Evolutionary conservation across 1,140 invertebrate species (phyloP).

Genomic region (Doryteuthis pealeii): DNA sequence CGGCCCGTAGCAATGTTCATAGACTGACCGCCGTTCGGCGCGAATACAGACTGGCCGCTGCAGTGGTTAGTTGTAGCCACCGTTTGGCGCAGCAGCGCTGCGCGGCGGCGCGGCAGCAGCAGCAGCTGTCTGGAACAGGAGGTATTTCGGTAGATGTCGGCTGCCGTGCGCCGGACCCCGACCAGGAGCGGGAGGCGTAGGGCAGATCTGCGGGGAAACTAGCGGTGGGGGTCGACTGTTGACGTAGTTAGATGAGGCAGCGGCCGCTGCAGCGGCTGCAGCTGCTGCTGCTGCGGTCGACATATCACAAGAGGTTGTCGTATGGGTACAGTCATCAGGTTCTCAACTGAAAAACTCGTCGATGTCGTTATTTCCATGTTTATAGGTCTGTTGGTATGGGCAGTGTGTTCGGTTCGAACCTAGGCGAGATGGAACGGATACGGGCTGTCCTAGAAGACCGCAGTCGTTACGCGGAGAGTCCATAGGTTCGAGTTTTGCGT

Average conservation of each 20-base stretch:
- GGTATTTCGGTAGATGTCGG: slow-evolving; percentile 44
- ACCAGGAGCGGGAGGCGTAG: slow-evolving; percentile 32
- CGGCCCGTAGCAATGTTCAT: slow-evolving; percentile 19
- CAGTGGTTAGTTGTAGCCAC: slow-evolving; percentile 17
- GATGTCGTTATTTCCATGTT: slow-evolving; percentile 30
- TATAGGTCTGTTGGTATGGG: slow-evolving; percentile 35
- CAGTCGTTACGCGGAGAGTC: slow-evolving; percentile 39
- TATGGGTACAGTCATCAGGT: slow-evolving; percentile 46
- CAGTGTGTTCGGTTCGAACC: slow-evolving; percentile 28
- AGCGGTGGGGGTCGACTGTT: slow-evolving; percentile 35
- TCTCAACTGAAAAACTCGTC: slow-evolving; percentile 53
- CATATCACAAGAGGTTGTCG: slow-evolving; percentile 36
- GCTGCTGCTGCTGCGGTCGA: slow-evolving; percentile 22
- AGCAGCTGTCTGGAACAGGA: slow-evolving; percentile 27
- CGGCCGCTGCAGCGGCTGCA: slow-evolving; percentile 34
- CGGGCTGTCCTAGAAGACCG: slow-evolving; percentile 12
- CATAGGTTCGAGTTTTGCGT: slow-evolving; percentile 38
- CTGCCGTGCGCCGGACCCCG: too few relatives aligned
- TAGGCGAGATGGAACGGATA: slow-evolving; percentile 13
- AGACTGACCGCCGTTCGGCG: slow-evolving; percentile 17
- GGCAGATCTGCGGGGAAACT: slow-evolving; percentile 44
- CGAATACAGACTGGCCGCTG: slow-evolving; percentile 25
- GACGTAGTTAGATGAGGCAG: slow-evolving; percentile 33
- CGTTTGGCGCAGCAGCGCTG: neutral
- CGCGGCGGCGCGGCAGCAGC: slow-evolving; percentile 26